Percentiles rank a stretch among this genome's conserved stretches.
These are phyloP conservation scores for Epinephelus fuscoguttatus DNA, from an alignment of 2,113 vertebrate species.

Conservation along the genomic window DNA sequence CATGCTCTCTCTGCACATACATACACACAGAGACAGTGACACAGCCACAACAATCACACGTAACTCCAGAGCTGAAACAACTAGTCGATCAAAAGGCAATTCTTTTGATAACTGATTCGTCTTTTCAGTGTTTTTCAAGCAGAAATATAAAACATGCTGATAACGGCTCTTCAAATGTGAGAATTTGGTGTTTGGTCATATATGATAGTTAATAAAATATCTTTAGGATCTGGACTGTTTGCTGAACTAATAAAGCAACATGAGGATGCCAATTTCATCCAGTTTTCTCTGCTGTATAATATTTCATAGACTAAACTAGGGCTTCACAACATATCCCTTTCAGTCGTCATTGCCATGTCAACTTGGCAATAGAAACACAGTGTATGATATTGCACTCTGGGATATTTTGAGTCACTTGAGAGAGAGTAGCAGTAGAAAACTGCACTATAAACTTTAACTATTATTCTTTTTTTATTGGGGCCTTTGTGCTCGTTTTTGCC, in stretches of 20 bases:
- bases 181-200: not conserved
- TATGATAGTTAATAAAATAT: not conserved
- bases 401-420: too few species aligned
- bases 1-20: constrained; percentile 12
- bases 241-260: not conserved
- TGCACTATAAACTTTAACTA: too few species aligned
- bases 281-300: too few species aligned
- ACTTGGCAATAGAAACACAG: too few species aligned
- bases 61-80: not conserved
- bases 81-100: not conserved
- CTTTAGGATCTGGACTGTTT: not conserved
- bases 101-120: not conserved
- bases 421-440: too few species aligned
- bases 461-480: too few species aligned
- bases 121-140: not conserved
- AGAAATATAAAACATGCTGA: not conserved
- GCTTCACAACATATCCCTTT: too few species aligned
- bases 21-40: not conserved
- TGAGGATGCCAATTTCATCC: not conserved
- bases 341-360: too few species aligned
- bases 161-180: not conserved
- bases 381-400: too few species aligned
- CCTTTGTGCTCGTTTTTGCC: too few species aligned
- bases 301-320: not conserved
- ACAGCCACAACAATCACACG: not conserved